Conservation (phyloP, 2,888 invertebrate species). For the Ellobium chinense region DNA sequence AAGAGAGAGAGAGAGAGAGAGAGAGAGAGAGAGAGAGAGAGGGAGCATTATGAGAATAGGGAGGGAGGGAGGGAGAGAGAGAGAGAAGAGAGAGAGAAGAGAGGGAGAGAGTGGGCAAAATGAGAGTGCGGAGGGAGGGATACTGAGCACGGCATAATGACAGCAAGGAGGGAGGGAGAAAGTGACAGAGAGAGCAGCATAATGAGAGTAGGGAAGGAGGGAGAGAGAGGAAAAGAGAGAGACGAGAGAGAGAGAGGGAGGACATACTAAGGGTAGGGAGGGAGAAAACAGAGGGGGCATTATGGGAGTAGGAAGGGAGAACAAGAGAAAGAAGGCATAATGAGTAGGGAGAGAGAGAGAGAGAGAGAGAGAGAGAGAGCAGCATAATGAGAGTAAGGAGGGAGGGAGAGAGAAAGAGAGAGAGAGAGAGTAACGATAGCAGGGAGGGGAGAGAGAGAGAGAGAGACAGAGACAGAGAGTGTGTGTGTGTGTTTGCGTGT, state of each 20-base stretch:
- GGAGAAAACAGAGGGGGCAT: background rate
- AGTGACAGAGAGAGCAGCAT: background rate
- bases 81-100: too few species aligned
- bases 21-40: slow-evolving; percentile 36
- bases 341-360: slow-evolving; percentile 10
- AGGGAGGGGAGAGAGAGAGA: background rate
- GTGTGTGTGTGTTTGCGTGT: too few species aligned
- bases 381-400: background rate
- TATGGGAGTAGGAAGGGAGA: background rate
- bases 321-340: background rate
- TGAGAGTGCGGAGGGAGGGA: too few species aligned
- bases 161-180: slow-evolving; percentile 17
- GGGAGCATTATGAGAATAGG: slow-evolving; percentile 14
- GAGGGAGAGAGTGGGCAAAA: too few species aligned
- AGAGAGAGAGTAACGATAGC: background rate
- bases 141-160: too few species aligned
- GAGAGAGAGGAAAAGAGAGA: slow-evolving; percentile 13
- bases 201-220: background rate
- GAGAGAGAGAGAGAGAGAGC: slow-evolving; percentile 12
- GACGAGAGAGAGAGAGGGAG: too few species aligned
- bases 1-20: slow-evolving; percentile 26
- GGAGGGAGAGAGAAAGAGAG: background rate
- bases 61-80: slow-evolving; percentile 14
- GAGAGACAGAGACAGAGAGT: slow-evolving; percentile 12
- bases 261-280: too few species aligned